Base-by-base conservation (phyloP, 2,888 invertebrate genomes). In the Pseudococcus viburni region DNA sequence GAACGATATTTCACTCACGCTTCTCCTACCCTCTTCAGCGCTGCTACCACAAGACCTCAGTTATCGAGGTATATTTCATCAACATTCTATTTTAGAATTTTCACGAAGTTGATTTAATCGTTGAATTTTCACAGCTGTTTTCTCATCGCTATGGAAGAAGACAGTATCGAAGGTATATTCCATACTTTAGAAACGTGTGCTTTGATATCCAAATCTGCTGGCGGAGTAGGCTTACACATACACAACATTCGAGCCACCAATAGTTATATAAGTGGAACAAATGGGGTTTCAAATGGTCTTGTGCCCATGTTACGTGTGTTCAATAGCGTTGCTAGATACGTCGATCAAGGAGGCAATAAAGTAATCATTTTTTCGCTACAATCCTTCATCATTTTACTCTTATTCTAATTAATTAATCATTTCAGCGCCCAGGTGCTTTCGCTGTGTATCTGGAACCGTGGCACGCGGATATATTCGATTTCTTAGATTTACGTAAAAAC, bases 391-490 rank as follows among this genome's bases (percentile, higher is more conserved):
- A 64, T 11, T 9, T 7, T 1, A 22, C n/a, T 22, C 0, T 22
- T 8, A 0, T 19, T 64, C 64, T 64, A 22, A 64, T 22, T 64
- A 8, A 0, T 22, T 7, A 0, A 11, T 64, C 22, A 64, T 64
- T 22, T 22, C 64, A 64, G 64, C 64, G 99, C 89, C 99, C 99
- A 1, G 99, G 99, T 26, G 99, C 99, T 3, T 98, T 99, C 93
- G 98, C 99, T 19, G 95, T 99, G 89, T 99, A 99, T 91, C 92
- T 99, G 86, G 99, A 99, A 92, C 99, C 99, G 0, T 99, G 99
- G 99, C 99, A 99, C 92, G 96, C 97, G 0, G 99, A 99, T 92
- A 93, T 99, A 89, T 97, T 98, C 91, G 98, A 98, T 89, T 99
- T 99, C 92, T 92, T 99, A 86, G 96, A 99, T 91, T 93, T 99